Conservation (phyloP, 2,113 vertebrate genomes). For the Hydrolagus affinis region DNA sequence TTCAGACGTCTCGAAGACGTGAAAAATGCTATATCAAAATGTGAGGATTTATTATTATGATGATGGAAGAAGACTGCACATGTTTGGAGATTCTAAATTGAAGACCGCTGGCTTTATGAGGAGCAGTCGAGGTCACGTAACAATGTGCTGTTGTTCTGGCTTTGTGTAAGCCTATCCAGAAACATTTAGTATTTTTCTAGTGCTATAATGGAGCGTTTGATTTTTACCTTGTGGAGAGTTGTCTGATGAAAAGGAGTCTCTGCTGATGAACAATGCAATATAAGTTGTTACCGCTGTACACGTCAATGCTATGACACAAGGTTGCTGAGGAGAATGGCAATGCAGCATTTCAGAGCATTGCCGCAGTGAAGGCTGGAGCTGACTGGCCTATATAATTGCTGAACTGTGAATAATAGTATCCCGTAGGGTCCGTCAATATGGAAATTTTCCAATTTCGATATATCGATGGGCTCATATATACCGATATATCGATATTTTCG, state of each 20-base stretch:
- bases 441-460: too few species aligned
- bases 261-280: neutral
- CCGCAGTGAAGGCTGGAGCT: slow-evolving; percentile 10
- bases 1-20: too few species aligned
- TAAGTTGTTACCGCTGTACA: neutral
- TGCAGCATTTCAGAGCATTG: neutral
- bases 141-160: neutral
- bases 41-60: too few species aligned
- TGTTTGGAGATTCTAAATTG: neutral
- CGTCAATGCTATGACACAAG: neutral
- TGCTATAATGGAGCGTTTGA: neutral
- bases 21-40: too few species aligned
- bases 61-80: too few species aligned
- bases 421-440: too few species aligned
- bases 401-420: neutral
- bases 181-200: neutral
- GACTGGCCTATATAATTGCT: neutral
- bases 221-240: neutral
- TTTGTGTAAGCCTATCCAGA: neutral
- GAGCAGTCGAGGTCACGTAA: neutral
- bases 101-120: neutral
- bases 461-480: too few species aligned
- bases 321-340: slow-evolving; percentile 8
- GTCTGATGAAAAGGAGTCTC: neutral
- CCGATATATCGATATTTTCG: too few species aligned